These are phyloP conservation scores for Campopleginae sp. DNA, from an alignment of 2,888 invertebrate species.

Conservation along the genomic window DNA sequence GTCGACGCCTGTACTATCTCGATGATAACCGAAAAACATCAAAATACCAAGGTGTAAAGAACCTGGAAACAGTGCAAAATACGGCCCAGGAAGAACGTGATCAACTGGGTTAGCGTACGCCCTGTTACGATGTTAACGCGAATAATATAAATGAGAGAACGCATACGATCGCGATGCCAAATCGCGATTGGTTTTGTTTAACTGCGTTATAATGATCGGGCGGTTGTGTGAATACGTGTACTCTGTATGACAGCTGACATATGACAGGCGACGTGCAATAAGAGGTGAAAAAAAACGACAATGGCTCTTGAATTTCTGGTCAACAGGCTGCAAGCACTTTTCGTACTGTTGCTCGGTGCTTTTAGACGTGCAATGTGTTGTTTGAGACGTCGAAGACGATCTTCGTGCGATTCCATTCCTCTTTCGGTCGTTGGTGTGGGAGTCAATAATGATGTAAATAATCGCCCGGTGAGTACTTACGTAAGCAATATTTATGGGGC, in stretches of 20 bases:
- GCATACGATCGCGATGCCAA: conserved; percentile 46
- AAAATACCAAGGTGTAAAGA: too few relatives aligned
- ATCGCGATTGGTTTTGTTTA: conserved; percentile 31
- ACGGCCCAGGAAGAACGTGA: background rate
- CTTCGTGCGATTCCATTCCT: conserved; percentile 86
- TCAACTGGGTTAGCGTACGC: background rate
- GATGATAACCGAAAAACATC: too few relatives aligned
- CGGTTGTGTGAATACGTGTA: conserved; percentile 7
- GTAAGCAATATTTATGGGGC: conserved; percentile 36
- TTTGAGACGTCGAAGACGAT: conserved; percentile 85
- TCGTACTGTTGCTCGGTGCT: conserved; percentile 85
- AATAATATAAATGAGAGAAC: conserved; percentile 3
- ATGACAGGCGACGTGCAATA: background rate
- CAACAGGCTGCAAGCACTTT: conserved; percentile 86
- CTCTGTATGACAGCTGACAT: conserved; percentile 3
- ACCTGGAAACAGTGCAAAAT: background rate
- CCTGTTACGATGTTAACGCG: conserved; percentile 47
- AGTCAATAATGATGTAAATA: conserved; percentile 80
- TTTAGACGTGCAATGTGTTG: conserved; percentile 88
- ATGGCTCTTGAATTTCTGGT: conserved; percentile 85
- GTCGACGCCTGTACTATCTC: too few relatives aligned
- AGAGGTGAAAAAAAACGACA: conserved; percentile 29
- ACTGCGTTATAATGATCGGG: conserved; percentile 13
- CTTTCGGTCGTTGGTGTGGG: conserved; percentile 86
- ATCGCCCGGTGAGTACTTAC: conserved; percentile 65